Conservation (phyloP, 2,113 vertebrate species). For the Phalacrocorax carbo region DNA sequence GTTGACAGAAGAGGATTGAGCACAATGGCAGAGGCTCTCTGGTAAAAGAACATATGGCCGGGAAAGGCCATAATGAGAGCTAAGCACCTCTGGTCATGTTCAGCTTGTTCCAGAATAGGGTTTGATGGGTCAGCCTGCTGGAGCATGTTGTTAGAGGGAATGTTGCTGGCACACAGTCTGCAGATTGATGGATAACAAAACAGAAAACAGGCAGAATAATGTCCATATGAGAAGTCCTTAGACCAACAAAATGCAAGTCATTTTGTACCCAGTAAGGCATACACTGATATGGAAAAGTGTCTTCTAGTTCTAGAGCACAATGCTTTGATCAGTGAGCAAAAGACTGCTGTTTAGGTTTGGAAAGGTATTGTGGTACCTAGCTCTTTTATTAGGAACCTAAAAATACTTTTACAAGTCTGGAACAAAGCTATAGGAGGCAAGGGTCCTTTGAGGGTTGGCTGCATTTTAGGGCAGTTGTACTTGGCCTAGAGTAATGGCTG, state of each 20-base stretch:
- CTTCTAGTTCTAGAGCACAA: not conserved
- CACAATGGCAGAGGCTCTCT: not conserved
- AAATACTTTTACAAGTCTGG: not conserved
- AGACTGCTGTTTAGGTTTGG: not conserved
- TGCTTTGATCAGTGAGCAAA: not conserved
- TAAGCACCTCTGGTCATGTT: not conserved
- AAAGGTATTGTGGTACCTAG: not conserved
- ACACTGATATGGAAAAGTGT: not conserved
- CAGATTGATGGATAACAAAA: not conserved
- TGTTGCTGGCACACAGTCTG: not conserved
- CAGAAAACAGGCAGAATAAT: not conserved
- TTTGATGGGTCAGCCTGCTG: not conserved
- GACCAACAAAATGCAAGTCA: not conserved
- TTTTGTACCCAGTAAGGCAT: not conserved
- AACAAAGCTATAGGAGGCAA: not conserved
- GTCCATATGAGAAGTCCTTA: not conserved
- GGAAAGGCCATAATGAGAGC: not conserved
- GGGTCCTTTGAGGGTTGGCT: not conserved
- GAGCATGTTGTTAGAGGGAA: not conserved
- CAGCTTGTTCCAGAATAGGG: not conserved
- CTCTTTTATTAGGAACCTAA: not conserved
- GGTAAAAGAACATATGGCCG: not conserved
- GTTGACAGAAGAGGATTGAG: not conserved
- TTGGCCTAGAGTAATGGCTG: not conserved
- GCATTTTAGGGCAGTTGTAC: not conserved